A percentile compares a stretch with the other conserved stretches of the same genome.
Evolutionary conservation across 2,797 vertebrate genomes (phyloP).

Genomic region (Lepidocolaptes lacrymiger): DNA sequence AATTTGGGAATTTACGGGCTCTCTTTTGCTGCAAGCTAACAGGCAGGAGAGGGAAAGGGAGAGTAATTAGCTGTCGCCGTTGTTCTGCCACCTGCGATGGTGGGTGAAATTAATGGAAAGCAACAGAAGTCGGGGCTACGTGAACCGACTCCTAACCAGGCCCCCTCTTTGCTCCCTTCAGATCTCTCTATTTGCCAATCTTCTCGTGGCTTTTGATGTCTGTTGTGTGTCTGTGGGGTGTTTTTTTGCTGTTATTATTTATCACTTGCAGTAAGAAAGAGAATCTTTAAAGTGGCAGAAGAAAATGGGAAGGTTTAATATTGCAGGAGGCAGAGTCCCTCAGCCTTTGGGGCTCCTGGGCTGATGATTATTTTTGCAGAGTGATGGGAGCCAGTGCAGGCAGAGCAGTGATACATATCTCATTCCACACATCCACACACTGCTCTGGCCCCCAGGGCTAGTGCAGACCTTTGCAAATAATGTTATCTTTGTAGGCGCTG

Average conservation of each 20-base stretch:
- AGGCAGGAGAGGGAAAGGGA: not conserved
- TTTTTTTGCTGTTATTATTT: conserved; percentile 63
- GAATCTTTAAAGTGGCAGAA: conserved; percentile 68
- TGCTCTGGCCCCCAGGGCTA: not conserved
- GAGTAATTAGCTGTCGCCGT: conserved; percentile 63
- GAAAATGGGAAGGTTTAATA: conserved; percentile 61
- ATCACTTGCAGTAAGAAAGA: conserved; percentile 59
- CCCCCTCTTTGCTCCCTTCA: conserved; percentile 52
- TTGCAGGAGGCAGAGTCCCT: conserved; percentile 43
- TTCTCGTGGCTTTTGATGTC: conserved; percentile 65
- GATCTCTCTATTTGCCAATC: conserved; percentile 65
- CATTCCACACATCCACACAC: not conserved
- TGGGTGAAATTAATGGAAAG: conserved; percentile 50
- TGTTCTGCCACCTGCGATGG: conserved; percentile 44
- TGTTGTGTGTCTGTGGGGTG: conserved; percentile 62
- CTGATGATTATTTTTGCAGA: conserved; percentile 9
- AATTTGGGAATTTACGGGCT: not conserved
- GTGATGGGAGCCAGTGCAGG: not conserved
- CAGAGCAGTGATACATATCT: not conserved
- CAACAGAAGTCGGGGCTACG: conserved; percentile 59
- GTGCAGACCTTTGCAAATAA: not conserved
- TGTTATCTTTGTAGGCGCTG: not conserved
- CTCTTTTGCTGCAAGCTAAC: not conserved
- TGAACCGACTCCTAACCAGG: conserved; percentile 65
- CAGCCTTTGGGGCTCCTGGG: not conserved